Base-by-base conservation (phyloP, 23 tunicate species). In the Ciona savignyi region DNA sequence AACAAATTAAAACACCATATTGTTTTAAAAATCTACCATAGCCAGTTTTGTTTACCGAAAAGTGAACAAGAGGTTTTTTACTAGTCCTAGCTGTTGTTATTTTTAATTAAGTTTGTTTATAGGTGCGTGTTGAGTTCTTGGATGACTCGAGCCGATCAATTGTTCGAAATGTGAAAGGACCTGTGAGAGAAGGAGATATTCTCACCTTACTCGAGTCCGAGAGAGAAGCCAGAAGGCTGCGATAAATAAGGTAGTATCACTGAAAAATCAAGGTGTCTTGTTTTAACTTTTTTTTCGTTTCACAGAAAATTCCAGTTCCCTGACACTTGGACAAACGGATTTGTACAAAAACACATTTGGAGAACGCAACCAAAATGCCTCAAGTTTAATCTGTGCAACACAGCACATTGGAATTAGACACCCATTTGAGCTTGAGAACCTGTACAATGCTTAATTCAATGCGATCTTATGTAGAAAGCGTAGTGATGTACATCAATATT, bases 161-260 rank as follows among this genome's bases (percentile, higher is more conserved):
- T 66, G 84, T 95, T 63, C 83, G 99, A 51, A 95, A 95, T 77
- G 99, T 94, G 6, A 94, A 94, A 65, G 99, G 99, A 64, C 99
- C 99, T n/a, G 99, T 95, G 23, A 74, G 99, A 25, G 99, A 95
- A 80, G 99, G 99, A 1, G 99, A 95, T 81, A 89, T 95, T 63
- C 72, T 95, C 9, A 95, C 99, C 32, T 73, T 95, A 23, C 80
- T 95, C 31, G 99, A 95, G 81, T 95, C 99, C 33, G 99, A 95
- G 72, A 87, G 99, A 79, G 99, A 95, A 95, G 99, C 99, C 77
- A 80, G 99, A 80, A 83, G 99, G 77, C 95, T 95, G 67, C 92
- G 99, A 35, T 95, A 95, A 63, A 60, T 34, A 30, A 42, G 15
- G 56, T 42, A 42, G n/a, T n/a, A n/a, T n/a, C n/a, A n/a, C n/a